phyloP scores from a whole-genome alignment of 2,113 vertebrate genomes.

The Pycnonotus jocosus region DNA sequence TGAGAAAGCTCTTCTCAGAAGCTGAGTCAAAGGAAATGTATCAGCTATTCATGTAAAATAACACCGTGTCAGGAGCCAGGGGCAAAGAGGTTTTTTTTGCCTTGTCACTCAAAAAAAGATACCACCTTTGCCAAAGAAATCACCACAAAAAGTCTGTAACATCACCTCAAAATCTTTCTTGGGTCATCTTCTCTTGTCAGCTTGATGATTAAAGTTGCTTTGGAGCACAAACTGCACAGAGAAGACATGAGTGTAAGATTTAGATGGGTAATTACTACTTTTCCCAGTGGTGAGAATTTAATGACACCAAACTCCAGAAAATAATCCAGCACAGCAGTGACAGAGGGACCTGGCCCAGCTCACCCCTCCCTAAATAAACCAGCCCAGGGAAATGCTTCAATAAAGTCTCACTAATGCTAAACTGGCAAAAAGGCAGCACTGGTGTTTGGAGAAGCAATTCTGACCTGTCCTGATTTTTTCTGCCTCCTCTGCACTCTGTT shows the following conservation, averaged over 20 bases:
- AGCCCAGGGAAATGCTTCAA: neutral
- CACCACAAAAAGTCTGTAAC: neutral
- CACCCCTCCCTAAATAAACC: neutral
- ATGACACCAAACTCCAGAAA: neutral
- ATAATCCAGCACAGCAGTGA: neutral
- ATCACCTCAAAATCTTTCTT: slow-evolving; percentile 76
- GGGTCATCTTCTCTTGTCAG: slow-evolving; percentile 44
- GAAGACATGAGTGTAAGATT: neutral
- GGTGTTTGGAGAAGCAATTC: neutral
- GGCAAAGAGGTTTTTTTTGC: neutral
- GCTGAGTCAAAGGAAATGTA: neutral
- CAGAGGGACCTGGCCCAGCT: neutral
- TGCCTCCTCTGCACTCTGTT: neutral
- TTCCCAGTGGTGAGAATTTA: neutral
- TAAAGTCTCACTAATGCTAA: neutral
- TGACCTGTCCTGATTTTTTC: neutral
- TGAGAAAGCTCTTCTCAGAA: neutral
- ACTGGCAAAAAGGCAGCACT: neutral
- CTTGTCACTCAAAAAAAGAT: neutral
- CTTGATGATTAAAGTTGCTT: slow-evolving; percentile 70
- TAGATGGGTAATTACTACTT: neutral
- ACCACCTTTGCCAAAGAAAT: neutral
- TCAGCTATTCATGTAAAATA: neutral
- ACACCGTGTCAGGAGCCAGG: neutral
- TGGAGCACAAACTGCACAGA: slow-evolving; percentile 71